These are phyloP conservation scores for Lineus longissimus DNA, from an alignment of 1,140 invertebrate genomes.

Conservation along the genomic window DNA sequence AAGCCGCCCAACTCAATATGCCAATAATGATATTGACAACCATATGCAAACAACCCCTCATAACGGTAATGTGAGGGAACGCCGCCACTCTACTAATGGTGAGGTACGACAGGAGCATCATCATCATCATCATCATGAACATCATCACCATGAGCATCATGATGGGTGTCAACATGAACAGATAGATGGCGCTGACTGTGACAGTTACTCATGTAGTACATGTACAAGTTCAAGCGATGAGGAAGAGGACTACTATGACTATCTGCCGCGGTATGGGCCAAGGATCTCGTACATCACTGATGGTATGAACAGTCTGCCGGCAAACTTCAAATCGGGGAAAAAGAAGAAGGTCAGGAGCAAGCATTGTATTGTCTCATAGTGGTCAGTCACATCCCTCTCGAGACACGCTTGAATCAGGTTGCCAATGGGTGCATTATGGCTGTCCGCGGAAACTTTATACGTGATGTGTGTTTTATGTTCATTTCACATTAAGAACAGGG, in stretches of 20 bases:
- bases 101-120: too few species aligned
- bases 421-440: too few species aligned
- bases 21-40: not conserved
- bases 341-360: conserved; percentile 11
- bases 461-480: too few species aligned
- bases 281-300: conserved; percentile 61
- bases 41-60: not conserved
- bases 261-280: conserved; percentile 62
- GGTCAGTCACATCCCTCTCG: too few species aligned
- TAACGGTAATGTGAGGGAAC: too few species aligned
- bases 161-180: not conserved
- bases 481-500: too few species aligned
- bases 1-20: not conserved
- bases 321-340: not conserved
- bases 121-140: too few species aligned
- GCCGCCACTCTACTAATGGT: too few species aligned
- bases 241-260: conserved; percentile 68
- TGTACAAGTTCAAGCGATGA: conserved; percentile 76
- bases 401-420: too few species aligned
- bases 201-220: conserved; percentile 61
- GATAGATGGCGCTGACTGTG: conserved; percentile 16
- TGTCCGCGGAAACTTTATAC: too few species aligned
- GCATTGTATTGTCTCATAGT: conserved; percentile 20
- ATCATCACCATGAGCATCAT: not conserved
- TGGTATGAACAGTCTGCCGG: not conserved